Base-by-base conservation (phyloP, 2,888 invertebrate species). In the Mesoligia furuncula region DNA sequence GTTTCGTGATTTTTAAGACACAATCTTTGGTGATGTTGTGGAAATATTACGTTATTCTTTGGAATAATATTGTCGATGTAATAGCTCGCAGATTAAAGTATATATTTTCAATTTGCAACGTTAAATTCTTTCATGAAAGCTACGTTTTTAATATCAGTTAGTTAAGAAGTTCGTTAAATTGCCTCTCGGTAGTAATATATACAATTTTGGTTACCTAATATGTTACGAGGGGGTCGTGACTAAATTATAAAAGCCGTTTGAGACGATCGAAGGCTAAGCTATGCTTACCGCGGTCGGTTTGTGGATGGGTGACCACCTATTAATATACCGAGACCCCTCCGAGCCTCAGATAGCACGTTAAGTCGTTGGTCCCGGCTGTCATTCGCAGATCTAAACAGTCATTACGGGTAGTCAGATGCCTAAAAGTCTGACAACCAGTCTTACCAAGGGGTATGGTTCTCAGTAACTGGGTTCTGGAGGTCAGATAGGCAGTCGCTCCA, bases 1-100 rank as follows among this genome's bases (percentile, higher is more conserved):
- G 31, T 75, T 73, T 42, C 36, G 20, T 51, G 62, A 83, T 77
- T 85, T 81, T 76, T 76, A 70, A 70, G 74, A 73, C 73, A 62
- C 62, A 36, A 68, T 67, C 24, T 76, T 64, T 51, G n/a, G 51
- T 68, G 59, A 70, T 68, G 31, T 51, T 61, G 13, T 45, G 20
- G 42, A 51, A 83, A 72, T 72, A 15, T 67, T 64, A 6, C 51
- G n/a, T 61, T 71, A 36, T 39, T 61, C 20, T 48, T 59, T 69
- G 3, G 13, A 51, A 81, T 57, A 24, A n/a, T 68, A 27, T 74
- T 68, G 31, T 39, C 9, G 24, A 66, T 77, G 15, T 15, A 24
- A 48, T 27, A 13, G 31, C 24, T 15, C 2, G 24, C 2, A 31
- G 24, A 15, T 24, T 27, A 31, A 31, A 61, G 17, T 67, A 24